Percentiles rank a stretch among this genome's conserved stretches.
Evolutionary conservation across 2,113 vertebrate species (phyloP).

Genomic region (Spea bombifrons): DNA sequence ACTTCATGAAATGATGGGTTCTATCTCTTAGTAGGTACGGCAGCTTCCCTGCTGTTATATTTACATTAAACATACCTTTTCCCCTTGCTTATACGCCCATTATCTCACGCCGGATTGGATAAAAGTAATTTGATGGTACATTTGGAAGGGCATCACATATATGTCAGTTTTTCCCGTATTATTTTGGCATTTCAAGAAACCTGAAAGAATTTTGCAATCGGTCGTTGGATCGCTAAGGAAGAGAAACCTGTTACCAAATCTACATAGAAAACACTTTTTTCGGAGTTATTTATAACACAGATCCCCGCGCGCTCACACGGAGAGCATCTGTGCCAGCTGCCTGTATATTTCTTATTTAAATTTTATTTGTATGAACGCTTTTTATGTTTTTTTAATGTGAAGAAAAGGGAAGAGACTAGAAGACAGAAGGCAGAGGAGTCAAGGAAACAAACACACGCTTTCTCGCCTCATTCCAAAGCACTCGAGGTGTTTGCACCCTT

Average conservation of each 20-base stretch:
- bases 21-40: too few relatives aligned
- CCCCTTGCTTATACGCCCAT: too few relatives aligned
- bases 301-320: background rate
- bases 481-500: too few relatives aligned
- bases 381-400: slow-evolving; percentile 22
- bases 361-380: slow-evolving; percentile 27
- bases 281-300: slow-evolving; percentile 29
- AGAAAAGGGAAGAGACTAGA: background rate
- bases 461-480: too few relatives aligned
- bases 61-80: too few relatives aligned
- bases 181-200: background rate
- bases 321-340: slow-evolving; percentile 36
- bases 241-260: background rate
- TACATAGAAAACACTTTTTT: slow-evolving; percentile 23
- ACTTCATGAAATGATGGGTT: too few relatives aligned
- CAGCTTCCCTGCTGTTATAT: too few relatives aligned
- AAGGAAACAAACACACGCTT: background rate
- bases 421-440: background rate
- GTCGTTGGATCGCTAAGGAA: background rate
- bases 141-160: too few relatives aligned
- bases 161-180: too few relatives aligned
- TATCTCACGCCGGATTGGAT: too few relatives aligned
- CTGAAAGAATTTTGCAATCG: background rate
- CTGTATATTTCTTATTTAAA: slow-evolving; percentile 30
- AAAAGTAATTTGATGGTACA: too few relatives aligned